Base-by-base conservation (phyloP, 2,888 invertebrate genomes). In the Unio delphinus region DNA sequence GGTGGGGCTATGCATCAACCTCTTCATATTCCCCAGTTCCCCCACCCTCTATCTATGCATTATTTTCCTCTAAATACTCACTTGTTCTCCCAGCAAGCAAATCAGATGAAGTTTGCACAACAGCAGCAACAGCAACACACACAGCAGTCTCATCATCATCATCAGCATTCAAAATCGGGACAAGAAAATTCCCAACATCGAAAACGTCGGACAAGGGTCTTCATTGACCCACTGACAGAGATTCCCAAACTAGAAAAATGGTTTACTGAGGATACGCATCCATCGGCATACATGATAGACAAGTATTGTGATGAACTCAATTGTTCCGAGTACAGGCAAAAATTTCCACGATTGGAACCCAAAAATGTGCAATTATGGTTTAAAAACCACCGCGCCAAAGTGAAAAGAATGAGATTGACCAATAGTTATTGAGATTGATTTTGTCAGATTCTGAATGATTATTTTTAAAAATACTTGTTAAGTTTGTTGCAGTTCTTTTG, bases 341-440 rank as follows among this genome's bases (percentile, higher is more conserved):
- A 99, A 91, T 99, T 99, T 90, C 99, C 99, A 1, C 94, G 96
- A n/a, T 92, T 99, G 76, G 99, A 99, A 90, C 97, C 98, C 61
- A 99, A 99, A 92, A 99, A 99, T 90, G 98, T 99, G 80, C 99
- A 99, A 91, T 97, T 99, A 90, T 99, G 99, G 99, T 99, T 98
- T 91, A 98, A 98, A 91, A 99, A 99, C 90, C 94, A 99, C 61
- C 93, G 99, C 70, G 99, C 99, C 82, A 99, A 99, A 91, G 97
- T 97, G 91, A 99, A 99, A 92, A 93, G 99, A 73, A 92, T 98
- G 83, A 75, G 85, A 62, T 60, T 83, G 45, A 80, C 76, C 8
- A 68, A 67, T 65, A 69, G 73, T 23, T 70, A 69, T 18, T 72
- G 78, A 4, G 73, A 76, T 61, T 60, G 34, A 34, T 34, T 55